These are phyloP conservation scores for Sylvicola fuscatus DNA, from an alignment of 2,888 invertebrate genomes.

Conservation along the genomic window DNA sequence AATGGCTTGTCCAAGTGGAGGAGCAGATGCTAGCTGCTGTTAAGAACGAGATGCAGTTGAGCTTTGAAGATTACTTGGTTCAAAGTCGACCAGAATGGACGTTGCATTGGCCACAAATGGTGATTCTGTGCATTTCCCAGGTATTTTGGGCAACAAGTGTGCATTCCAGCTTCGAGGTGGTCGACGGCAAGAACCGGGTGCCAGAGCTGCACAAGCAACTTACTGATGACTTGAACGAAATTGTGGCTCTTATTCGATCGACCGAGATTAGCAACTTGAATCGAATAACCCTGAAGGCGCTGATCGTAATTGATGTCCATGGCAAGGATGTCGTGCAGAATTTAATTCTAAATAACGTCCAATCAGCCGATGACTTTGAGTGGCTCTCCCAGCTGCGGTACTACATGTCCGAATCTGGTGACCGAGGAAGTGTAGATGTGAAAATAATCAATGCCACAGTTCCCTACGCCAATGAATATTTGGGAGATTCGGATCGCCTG, in stretches of 20 bases:
- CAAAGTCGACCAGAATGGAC: conserved; percentile 31
- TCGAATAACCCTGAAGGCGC: conserved; percentile 42
- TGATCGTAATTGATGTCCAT: conserved; percentile 52
- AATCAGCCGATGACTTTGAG: conserved; percentile 38
- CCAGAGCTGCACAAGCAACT: conserved; percentile 26
- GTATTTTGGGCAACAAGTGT: conserved; percentile 46
- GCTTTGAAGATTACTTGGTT: conserved; percentile 23
- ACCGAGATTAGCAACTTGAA: conserved; percentile 32
- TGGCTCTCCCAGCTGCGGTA: conserved; percentile 53
- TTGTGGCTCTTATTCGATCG: conserved; percentile 35
- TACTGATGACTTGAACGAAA: conserved; percentile 28
- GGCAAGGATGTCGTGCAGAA: conserved; percentile 44
- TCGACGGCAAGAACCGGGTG: conserved; percentile 23
- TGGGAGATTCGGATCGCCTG: conserved; percentile 44
- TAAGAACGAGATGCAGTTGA: conserved; percentile 22
- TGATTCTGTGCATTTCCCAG: conserved; percentile 35
- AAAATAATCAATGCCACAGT: conserved; percentile 45
- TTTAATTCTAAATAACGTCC: conserved; percentile 28
- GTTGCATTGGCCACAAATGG: conserved; percentile 39
- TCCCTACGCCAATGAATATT: conserved; percentile 48
- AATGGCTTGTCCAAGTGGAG: conserved; percentile 43
- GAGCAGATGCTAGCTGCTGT: conserved; percentile 37
- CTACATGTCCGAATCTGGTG: conserved; percentile 37
- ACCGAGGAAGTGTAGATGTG: conserved; percentile 16
- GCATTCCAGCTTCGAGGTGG: conserved; percentile 27